Evolutionary conservation across 2,888 invertebrate species (phyloP).

Genomic region (Ophioninae sp.): DNA sequence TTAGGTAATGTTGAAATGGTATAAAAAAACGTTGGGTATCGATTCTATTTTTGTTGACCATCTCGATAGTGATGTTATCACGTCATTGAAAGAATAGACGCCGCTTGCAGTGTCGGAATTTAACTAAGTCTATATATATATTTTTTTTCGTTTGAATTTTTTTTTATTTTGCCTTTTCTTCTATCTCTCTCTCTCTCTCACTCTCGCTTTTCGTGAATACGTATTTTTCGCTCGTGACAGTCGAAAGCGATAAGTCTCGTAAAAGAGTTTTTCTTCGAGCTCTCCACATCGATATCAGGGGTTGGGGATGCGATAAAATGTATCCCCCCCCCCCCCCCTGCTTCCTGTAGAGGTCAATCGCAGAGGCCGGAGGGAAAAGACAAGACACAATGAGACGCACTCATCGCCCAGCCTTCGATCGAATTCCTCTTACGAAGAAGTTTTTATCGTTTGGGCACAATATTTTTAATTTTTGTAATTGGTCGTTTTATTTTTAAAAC

Average conservation of each 20-base stretch:
- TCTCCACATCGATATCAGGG: slow-evolving; percentile 17
- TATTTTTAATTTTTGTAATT: too few relatives aligned
- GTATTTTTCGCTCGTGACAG: not conserved
- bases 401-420: slow-evolving; percentile 17
- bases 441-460: too few relatives aligned
- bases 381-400: slow-evolving; percentile 46
- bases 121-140: not conserved
- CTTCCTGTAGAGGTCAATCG: slow-evolving; percentile 36
- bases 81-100: not conserved
- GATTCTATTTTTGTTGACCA: not conserved
- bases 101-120: not conserved
- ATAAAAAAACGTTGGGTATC: not conserved
- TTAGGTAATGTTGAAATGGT: too few relatives aligned
- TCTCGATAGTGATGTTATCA: not conserved
- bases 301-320: slow-evolving; percentile 42
- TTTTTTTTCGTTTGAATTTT: not conserved
- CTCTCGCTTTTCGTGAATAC: not conserved
- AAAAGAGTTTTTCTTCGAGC: slow-evolving; percentile 24
- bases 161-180: not conserved
- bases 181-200: not conserved
- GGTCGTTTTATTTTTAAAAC: too few relatives aligned
- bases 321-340: not conserved
- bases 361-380: slow-evolving; percentile 41
- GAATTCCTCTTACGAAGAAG: not conserved
- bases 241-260: slow-evolving; percentile 11